phyloP scores from a whole-genome alignment of 2,113 vertebrate species.

The Sphyrna mokarran region DNA sequence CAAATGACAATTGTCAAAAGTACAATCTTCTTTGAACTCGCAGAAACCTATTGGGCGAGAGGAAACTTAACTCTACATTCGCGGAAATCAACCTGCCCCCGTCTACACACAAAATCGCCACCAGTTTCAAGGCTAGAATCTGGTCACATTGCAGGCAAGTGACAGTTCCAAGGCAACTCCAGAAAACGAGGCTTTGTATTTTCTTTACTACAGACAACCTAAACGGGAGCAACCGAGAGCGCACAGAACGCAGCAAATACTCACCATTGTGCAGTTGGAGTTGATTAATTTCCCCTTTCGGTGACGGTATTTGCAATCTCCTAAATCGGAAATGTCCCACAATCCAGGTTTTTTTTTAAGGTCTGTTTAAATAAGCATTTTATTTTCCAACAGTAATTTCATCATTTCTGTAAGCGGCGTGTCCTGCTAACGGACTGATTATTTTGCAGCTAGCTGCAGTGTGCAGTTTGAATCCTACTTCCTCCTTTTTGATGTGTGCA shows the following conservation, averaged over 20 bases:
- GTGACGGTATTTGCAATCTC: not conserved
- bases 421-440: not conserved
- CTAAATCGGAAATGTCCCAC: not conserved
- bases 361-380: not conserved
- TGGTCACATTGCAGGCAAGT: not conserved
- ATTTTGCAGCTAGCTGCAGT: not conserved
- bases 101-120: not conserved
- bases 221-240: not conserved
- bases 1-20: not conserved
- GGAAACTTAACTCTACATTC: not conserved
- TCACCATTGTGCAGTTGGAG: not conserved
- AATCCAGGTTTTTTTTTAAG: not conserved
- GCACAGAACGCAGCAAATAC: not conserved
- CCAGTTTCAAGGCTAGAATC: not conserved
- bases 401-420: not conserved
- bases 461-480: not conserved
- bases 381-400: not conserved
- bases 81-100: not conserved
- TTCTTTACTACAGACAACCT: not conserved
- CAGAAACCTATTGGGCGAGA: not conserved
- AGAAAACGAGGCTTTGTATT: not conserved
- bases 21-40: not conserved
- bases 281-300: not conserved
- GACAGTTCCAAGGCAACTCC: not conserved
- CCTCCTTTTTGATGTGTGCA: not conserved